Conservation (phyloP, 1,140 invertebrate genomes). For the Cylas formicarius region DNA sequence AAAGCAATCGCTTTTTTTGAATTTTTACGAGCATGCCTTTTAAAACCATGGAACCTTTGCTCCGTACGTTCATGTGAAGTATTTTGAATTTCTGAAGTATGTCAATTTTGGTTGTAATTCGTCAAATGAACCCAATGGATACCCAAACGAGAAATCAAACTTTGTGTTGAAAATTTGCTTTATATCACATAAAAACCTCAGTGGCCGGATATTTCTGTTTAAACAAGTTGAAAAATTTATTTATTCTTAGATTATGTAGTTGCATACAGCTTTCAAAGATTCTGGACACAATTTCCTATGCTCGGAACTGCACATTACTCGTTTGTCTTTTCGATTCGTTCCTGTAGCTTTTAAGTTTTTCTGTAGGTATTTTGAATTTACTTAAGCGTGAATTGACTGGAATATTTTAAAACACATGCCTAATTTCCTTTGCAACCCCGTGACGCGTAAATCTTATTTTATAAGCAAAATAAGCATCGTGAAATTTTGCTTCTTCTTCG, state of each 20-base stretch:
- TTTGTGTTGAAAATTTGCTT: slow-evolving; percentile 10
- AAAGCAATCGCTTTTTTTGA: no score
- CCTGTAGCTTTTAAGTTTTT: slow-evolving; percentile 9
- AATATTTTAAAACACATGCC: no score
- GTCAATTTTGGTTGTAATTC: no score
- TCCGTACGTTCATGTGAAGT: slow-evolving; percentile 1
- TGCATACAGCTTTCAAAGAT: slow-evolving; percentile 2
- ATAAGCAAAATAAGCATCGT: background rate
- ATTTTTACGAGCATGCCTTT: background rate
- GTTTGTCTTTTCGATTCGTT: background rate
- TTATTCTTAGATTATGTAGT: background rate
- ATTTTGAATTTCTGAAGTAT: background rate
- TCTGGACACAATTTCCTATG: slow-evolving; percentile 7
- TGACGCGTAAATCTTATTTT: background rate
- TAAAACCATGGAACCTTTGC: slow-evolving; percentile 5
- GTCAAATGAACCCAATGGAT: no score
- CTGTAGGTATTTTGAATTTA: slow-evolving; percentile 4
- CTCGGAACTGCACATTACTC: slow-evolving; percentile 1
- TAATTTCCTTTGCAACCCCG: no score
- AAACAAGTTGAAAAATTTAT: slow-evolving; percentile 6
- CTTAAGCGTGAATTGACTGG: no score
- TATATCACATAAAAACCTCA: slow-evolving; percentile 7
- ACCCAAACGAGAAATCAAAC: slow-evolving; percentile 1
- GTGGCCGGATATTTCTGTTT: slow-evolving; percentile 8
- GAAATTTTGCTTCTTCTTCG: no score